Evolutionary conservation across 2,888 invertebrate species (phyloP).

Genomic region (Norana najaformis): DNA sequence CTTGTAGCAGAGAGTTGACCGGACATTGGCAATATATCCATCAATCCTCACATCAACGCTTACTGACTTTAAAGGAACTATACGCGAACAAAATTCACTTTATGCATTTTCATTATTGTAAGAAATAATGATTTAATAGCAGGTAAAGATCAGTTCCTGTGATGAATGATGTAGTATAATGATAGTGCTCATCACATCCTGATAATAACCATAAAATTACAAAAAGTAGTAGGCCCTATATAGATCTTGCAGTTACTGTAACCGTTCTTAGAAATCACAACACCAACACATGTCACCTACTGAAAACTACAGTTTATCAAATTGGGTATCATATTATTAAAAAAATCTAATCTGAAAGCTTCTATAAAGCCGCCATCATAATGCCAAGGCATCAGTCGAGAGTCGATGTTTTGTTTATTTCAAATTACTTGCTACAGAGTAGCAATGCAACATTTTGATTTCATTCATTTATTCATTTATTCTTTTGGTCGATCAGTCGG

Average conservation of each 20-base stretch:
- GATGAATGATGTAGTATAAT: neutral
- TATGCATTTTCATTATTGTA: neutral
- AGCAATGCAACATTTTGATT: neutral
- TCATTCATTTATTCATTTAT: neutral
- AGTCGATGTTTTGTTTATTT: too few relatives aligned
- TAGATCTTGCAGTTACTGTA: too few relatives aligned
- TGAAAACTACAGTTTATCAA: neutral
- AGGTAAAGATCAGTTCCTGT: neutral
- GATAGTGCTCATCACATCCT: neutral
- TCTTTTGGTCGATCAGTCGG: neutral
- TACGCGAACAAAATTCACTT: neutral
- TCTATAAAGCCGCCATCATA: too few relatives aligned
- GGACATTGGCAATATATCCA: slow-evolving; percentile 45
- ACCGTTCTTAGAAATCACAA: too few relatives aligned
- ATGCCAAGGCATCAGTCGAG: too few relatives aligned
- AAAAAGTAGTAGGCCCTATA: neutral
- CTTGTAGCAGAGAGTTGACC: slow-evolving; percentile 45
- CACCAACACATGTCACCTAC: neutral
- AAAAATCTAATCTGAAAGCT: too few relatives aligned
- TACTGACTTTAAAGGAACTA: slow-evolving; percentile 46
- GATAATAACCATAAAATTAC: too few relatives aligned
- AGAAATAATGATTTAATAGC: neutral
- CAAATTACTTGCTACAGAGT: neutral
- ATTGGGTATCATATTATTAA: too few relatives aligned
- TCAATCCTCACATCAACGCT: slow-evolving; percentile 42